These are phyloP conservation scores for Calliphora vomitoria DNA, from an alignment of 2,888 invertebrate genomes.

Conservation along the genomic window DNA sequence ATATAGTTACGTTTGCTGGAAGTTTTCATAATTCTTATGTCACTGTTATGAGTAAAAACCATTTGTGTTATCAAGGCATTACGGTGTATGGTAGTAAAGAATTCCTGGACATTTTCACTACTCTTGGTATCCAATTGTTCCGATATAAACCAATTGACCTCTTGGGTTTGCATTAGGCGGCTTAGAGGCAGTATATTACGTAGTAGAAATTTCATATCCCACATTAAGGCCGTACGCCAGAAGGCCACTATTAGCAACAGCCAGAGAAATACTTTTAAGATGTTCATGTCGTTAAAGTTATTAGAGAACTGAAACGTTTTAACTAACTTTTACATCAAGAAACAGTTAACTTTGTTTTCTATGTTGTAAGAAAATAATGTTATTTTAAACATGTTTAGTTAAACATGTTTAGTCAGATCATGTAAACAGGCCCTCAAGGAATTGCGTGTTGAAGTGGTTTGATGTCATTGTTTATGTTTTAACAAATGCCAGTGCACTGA, in stretches of 20 bases:
- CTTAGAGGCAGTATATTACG: conserved; percentile 9
- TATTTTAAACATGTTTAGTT: not conserved
- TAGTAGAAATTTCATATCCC: conserved; percentile 45
- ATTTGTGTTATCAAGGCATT: conserved; percentile 20
- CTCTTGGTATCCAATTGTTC: conserved; percentile 11
- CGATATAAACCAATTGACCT: conserved; percentile 59
- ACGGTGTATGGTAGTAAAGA: conserved; percentile 36
- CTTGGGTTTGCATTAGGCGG: not conserved
- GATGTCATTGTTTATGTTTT: not conserved
- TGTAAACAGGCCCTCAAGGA: not conserved
- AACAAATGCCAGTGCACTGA: not conserved
- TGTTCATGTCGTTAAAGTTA: conserved; percentile 26
- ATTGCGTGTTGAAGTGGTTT: not conserved
- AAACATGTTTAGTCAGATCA: not conserved
- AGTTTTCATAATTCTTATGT: not conserved
- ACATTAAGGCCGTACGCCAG: not conserved
- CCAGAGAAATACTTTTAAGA: conserved; percentile 14
- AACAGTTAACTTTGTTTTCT: no score
- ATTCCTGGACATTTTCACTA: conserved; percentile 30
- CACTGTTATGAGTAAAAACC: conserved; percentile 22
- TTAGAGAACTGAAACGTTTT: conserved; percentile 1
- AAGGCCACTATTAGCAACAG: conserved; percentile 1
- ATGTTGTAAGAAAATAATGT: not conserved
- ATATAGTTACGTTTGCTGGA: conserved; percentile 73
- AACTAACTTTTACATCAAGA: not conserved